Percentiles rank a stretch among this genome's conserved stretches.
These are phyloP conservation scores for Paracanthobrama guichenoti DNA, from an alignment of 2,113 vertebrate genomes.

Conservation along the genomic window DNA sequence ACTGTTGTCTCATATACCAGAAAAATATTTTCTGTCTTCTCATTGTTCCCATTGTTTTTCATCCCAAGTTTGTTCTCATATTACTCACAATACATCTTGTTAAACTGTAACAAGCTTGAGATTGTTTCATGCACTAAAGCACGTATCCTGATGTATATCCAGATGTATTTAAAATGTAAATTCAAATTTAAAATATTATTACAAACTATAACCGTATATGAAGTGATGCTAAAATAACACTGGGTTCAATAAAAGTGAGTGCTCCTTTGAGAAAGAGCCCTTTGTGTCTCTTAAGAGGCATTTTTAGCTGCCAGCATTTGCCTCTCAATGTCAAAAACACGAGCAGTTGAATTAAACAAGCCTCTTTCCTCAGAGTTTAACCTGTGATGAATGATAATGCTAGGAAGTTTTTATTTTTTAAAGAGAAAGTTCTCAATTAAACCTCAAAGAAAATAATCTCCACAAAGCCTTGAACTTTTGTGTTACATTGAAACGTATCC, in stretches of 20 bases:
- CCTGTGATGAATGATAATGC: background rate
- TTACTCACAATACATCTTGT: background rate
- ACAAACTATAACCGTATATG: no score
- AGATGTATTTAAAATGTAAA: no score
- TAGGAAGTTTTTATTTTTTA: background rate
- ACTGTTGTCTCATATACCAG: background rate
- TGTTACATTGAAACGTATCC: background rate
- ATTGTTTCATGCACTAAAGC: background rate
- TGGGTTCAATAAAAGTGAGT: no score
- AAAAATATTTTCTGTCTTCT: background rate
- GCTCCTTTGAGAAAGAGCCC: no score
- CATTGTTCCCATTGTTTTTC: background rate
- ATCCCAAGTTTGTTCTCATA: background rate
- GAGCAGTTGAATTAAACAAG: background rate
- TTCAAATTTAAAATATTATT: no score
- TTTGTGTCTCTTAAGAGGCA: background rate
- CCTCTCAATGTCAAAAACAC: background rate
- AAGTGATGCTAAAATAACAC: no score
- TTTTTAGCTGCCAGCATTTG: background rate
- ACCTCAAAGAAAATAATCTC: background rate
- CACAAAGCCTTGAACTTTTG: conserved; percentile 9
- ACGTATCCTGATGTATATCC: background rate
- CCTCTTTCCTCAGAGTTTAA: background rate
- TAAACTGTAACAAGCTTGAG: background rate
- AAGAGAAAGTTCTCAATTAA: background rate